phyloP scores from a whole-genome alignment of 2,888 invertebrate species.

The Tenthredo mesomela region DNA sequence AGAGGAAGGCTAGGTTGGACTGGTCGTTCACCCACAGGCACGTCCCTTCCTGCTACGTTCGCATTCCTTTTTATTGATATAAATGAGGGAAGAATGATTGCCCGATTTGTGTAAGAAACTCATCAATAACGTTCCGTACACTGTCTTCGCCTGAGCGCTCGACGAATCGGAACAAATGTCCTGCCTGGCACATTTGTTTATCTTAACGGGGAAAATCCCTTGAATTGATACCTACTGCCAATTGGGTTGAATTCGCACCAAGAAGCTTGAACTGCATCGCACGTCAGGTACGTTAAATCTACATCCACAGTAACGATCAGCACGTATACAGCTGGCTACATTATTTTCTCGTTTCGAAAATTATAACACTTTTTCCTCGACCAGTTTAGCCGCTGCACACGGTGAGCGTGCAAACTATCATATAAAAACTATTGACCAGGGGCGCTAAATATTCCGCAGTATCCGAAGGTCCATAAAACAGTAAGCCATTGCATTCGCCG shows the following conservation, averaged over 20 bases:
- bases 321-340: not conserved
- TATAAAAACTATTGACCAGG: conserved; percentile 13
- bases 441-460: not conserved
- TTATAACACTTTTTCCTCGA: conserved; percentile 20
- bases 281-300: not conserved
- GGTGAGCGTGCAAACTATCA: conserved; percentile 2
- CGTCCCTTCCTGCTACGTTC: conserved; percentile 28
- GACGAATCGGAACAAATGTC: conserved; percentile 51
- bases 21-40: conserved; percentile 13
- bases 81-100: conserved; percentile 48
- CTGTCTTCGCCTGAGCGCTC: conserved; percentile 15
- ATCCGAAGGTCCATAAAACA: not conserved
- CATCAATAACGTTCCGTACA: conserved; percentile 40
- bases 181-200: conserved; percentile 50
- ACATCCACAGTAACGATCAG: conserved; percentile 1
- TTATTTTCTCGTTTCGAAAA: conserved; percentile 21
- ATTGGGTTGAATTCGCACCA: conserved; percentile 33
- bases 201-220: conserved; percentile 42
- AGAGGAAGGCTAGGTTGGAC: conserved; percentile 25
- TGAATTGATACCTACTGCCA: conserved; percentile 49
- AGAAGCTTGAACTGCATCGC: conserved; percentile 27
- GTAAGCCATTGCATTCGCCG: too few species aligned
- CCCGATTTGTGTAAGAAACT: conserved; percentile 47
- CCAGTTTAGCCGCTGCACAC: not conserved
- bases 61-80: conserved; percentile 46